Evolutionary conservation across 2,888 invertebrate species (phyloP), one percentile per base, ranked within the genome.

Genomic region (Monopis laevigella): DNA sequence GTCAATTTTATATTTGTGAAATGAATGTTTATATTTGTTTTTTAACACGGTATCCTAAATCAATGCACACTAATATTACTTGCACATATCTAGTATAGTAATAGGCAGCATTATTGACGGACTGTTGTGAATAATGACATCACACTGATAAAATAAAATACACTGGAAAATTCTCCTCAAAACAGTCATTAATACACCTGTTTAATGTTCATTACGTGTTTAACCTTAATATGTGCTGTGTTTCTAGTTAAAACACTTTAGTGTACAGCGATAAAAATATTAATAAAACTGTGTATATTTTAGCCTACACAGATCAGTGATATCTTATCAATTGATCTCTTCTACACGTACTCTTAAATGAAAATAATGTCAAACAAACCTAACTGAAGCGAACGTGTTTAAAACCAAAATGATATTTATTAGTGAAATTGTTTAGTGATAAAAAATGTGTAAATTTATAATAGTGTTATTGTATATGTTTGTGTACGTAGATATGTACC

Each of bases 271-370:
- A 6, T 5, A 32, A 28, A 28, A 32, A 32, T 32, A 32, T 17
- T 17, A 30, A 32, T 17, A 32, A 10, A 32, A 6, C 32, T 32
- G 32, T 32, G 32, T 32, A 32, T 8, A 5, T 32, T 32, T n/a
- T 32, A 32, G 32, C 13, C 36, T 21, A 7, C n/a, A 12, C 19
- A 36, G 21, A 36, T 36, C 36, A 36, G 21, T 21, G 36, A 36
- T 36, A 36, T 12, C 21, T 36, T 36, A 36, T 36, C 36, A 35
- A 36, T 36, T 21, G 36, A 36, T n/a, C n/a, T n/a, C n/a, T n/a
- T n/a, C n/a, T n/a, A n/a, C n/a, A 21, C 36, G 36, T 17, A 6
- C 13, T 11, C 14, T 29, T n/a, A 16, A 32, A 32, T 17, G 14
- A 32, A 21, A 21, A 21, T 21, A n/a, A 21, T 21, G 24, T 21